A percentile compares a stretch with the other conserved stretches of the same genome.
These are phyloP conservation scores for Ethmia dodecea DNA, from an alignment of 2,888 invertebrate species.

Conservation along the genomic window DNA sequence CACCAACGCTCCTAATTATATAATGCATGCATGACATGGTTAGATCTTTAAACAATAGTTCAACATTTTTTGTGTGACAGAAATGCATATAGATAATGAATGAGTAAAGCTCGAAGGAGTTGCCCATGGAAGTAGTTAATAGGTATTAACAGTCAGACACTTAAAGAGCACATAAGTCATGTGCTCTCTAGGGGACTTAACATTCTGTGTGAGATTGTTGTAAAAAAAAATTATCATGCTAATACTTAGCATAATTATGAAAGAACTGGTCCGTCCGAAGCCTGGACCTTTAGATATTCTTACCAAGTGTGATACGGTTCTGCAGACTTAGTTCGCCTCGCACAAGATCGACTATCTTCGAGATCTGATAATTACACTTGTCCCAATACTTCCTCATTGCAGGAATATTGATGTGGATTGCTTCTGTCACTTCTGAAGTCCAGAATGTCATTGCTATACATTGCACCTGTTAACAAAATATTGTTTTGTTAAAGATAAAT, in stretches of 20 bases:
- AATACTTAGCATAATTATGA: background rate
- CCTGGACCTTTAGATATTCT: constrained; percentile 7
- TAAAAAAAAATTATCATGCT: background rate
- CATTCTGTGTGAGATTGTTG: too few relatives aligned
- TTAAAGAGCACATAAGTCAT: too few relatives aligned
- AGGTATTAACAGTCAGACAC: too few relatives aligned
- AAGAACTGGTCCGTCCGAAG: background rate
- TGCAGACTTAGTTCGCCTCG: constrained; percentile 91
- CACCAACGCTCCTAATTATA: constrained; percentile 90
- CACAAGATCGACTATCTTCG: constrained; percentile 89
- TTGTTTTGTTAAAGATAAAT: too few relatives aligned
- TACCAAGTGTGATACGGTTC: constrained; percentile 91
- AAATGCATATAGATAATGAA: too few relatives aligned
- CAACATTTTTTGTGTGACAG: background rate
- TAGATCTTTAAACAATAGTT: constrained; percentile 1
- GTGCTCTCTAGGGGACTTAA: too few relatives aligned
- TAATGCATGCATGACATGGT: too few relatives aligned
- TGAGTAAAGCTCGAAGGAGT: too few relatives aligned
- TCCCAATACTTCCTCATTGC: constrained; percentile 81
- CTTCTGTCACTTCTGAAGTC: constrained; percentile 92
- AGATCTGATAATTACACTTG: constrained; percentile 86
- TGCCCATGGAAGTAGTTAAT: too few relatives aligned
- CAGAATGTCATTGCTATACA: constrained; percentile 92
- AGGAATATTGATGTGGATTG: constrained; percentile 78
- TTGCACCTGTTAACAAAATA: constrained; percentile 84